These are phyloP conservation scores for Cyrtorhinus lividipennis DNA, from an alignment of 1,140 invertebrate species.

Conservation along the genomic window DNA sequence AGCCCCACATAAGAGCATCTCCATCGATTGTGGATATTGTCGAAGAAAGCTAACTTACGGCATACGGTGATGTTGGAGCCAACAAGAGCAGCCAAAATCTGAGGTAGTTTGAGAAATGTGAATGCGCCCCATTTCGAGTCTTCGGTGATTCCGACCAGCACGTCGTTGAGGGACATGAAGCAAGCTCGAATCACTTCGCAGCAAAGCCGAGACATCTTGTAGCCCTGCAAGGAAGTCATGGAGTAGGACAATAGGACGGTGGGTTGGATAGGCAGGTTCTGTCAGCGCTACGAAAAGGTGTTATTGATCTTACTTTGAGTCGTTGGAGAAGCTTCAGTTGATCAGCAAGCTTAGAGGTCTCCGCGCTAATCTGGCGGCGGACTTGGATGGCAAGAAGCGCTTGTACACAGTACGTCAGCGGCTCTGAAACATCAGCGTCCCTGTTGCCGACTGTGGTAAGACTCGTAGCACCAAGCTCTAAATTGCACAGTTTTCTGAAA, in stretches of 20 bases:
- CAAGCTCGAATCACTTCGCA: constrained; percentile 79
- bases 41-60: not conserved
- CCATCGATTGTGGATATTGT: too few species aligned
- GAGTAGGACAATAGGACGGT: too few species aligned
- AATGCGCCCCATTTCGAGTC: constrained; percentile 87
- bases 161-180: constrained; percentile 73
- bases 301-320: constrained; percentile 43
- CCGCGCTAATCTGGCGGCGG: constrained; percentile 54
- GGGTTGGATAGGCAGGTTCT: too few species aligned
- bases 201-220: constrained; percentile 43
- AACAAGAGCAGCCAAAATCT: constrained; percentile 56
- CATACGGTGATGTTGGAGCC: constrained; percentile 22
- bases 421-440: constrained; percentile 31
- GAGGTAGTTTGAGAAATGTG: constrained; percentile 77
- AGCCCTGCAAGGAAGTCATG: constrained; percentile 17
- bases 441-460: constrained; percentile 15
- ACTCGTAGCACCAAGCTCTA: constrained; percentile 20
- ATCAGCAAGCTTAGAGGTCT: constrained; percentile 59
- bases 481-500: constrained; percentile 24
- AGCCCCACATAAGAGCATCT: too few species aligned
- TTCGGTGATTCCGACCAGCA: constrained; percentile 47
- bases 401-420: constrained; percentile 58
- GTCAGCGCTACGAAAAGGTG: too few species aligned
- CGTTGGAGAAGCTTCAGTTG: constrained; percentile 69
- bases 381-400: constrained; percentile 58